phyloP scores from a whole-genome alignment of 2,797 vertebrate genomes.

The Enteromius treurensis region DNA sequence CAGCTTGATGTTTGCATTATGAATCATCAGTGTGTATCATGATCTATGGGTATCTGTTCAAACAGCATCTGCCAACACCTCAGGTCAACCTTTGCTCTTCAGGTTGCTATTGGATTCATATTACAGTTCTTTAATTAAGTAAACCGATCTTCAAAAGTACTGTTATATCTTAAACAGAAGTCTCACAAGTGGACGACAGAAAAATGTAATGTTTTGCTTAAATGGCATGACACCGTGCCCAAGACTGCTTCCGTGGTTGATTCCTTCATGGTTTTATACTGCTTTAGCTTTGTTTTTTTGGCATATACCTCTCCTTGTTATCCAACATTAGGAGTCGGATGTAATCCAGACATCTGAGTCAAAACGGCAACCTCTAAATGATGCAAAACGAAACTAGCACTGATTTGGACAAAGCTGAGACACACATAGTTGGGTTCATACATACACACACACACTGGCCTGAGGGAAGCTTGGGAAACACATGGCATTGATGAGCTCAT shows the following conservation, averaged over 20 bases:
- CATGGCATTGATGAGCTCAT: slow-evolving; percentile 37
- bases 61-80: slow-evolving; percentile 3
- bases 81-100: background rate
- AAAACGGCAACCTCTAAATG: slow-evolving; percentile 7
- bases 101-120: background rate
- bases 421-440: background rate
- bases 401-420: background rate
- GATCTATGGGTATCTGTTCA: background rate
- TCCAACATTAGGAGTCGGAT: slow-evolving; percentile 14
- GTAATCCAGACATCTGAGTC: slow-evolving; percentile 41
- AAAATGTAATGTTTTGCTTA: background rate
- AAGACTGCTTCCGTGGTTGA: background rate
- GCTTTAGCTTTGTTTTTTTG: slow-evolving; percentile 1
- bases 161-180: background rate
- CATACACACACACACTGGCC: background rate
- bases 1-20: background rate
- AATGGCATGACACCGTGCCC: background rate
- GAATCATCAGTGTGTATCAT: slow-evolving; percentile 25
- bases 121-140: background rate
- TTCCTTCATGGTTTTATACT: background rate
- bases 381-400: slow-evolving; percentile 27
- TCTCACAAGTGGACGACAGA: background rate
- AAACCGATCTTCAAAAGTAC: background rate
- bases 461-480: slow-evolving; percentile 31
- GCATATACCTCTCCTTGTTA: background rate